Evolutionary conservation across 2,113 vertebrate species (phyloP), one percentile per base, ranked within the genome.

Genomic region (Sakesphorus luctuosus): DNA sequence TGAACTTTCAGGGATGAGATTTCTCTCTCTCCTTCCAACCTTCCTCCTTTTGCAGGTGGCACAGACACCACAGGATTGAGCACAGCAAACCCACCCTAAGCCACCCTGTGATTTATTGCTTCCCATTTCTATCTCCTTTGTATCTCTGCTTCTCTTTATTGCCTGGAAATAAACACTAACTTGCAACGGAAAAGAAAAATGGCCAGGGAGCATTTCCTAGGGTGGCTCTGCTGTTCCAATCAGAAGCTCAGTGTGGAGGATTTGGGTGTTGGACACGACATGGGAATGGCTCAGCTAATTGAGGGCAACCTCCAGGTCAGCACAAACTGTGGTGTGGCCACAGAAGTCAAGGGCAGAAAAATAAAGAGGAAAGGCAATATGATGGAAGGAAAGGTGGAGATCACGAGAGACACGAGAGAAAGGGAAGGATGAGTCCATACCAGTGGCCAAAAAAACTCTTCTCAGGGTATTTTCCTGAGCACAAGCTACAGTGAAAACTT

Each of bases 131-230:
- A 18, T 56, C 77, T 94, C 74, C 91, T 84, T 55, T 81, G 61
- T 91, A 95, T 65, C 87, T 26, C 46, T 78, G 43, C 63, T 90
- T 33, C 89, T 84, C 78, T 94, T 94, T 79, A 95, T 31, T 79
- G 90, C 74, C 93, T 97, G 82, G 95, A 97, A 96, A 95, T 89
- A 95, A 93, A 95, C 81, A 89, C 13, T 85, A 61, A 91, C 87
- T 91, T 85, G 74, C 93, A 94, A 89, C 6, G 44, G 78, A 63
- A 87, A 94, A 95, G 90, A 96, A 93, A 94, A 96, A 96, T 5
- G 3, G 76, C 38, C 90, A 62, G 8, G 46, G 53, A 55, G n/a
- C 71, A 46, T 59, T 28, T 87, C 49, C 69, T 49, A 20, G 66
- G 40, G 73, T 68, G 61, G 78, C 21, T 76, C 73, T 68, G 69